Evolutionary conservation across 1,140 invertebrate species (phyloP), one percentile per base, ranked within the genome.

Genomic region (Aphelenchoides besseyi): DNA sequence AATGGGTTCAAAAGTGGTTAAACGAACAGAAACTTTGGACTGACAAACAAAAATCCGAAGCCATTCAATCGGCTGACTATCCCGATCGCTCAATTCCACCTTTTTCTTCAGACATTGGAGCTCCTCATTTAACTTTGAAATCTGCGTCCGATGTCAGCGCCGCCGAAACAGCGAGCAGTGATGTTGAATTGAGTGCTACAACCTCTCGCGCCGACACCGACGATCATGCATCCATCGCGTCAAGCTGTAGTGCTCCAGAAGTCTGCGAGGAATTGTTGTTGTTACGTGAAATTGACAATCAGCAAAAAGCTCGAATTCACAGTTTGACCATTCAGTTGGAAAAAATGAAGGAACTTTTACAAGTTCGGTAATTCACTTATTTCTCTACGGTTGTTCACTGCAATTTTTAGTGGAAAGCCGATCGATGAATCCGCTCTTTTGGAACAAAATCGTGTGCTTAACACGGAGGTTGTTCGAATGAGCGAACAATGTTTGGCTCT

Each of bases 371-470:
- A 36, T 32, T 26, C n/a, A 30, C 12, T 73, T 70, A n/a, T 53
- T 36, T 35, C 18, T 26, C 3, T 26, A 68, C 23, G 26, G 35
- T 64, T 3, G 1, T 62, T 70, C 3, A 37, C 36, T 54, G 32
- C 36, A 16, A 16, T 69, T 73, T 30, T 30, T 2, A 66, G 63
- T 30, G 16, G 29, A 23, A 71, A 71, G 32, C 33, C 29, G 28
- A 72, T 41, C 16, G 72, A 70, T 55, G 41, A 64, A 29, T 29
- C 69, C 2, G 54, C 33, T 52, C 73, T 87, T 52, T 84, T 85
- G 63, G 86, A 86, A 71, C 85, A 87, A 74, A 88, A 87, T 73
- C 82, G 85, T 18, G 87, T 87, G 70, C 75, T 87, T 16, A 87
- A 87, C 70, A 83, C 86, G 67, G 87, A 88, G 75, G 85, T 88